Evolutionary conservation across 2,888 invertebrate species (phyloP).

Genomic region (Agrochola macilenta): DNA sequence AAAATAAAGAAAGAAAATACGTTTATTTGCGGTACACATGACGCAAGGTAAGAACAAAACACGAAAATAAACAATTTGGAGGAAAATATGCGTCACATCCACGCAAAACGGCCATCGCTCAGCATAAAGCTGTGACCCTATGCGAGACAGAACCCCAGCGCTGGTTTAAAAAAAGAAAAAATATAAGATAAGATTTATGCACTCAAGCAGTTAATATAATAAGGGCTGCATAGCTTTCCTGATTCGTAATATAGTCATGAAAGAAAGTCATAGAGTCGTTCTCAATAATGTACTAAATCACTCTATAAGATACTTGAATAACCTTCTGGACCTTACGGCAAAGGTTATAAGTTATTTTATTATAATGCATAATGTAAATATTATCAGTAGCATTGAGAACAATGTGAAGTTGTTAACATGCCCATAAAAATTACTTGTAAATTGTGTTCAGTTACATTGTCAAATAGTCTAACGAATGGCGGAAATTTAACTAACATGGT

Average conservation of each 20-base stretch:
- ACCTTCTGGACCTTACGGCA: background rate
- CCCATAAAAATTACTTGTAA: constrained; percentile 30
- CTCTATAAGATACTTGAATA: background rate
- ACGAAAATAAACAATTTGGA: no score
- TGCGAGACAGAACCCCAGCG: no score
- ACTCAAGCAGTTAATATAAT: background rate
- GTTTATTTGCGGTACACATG: no score
- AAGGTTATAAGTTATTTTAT: constrained; percentile 4
- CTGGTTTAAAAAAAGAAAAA: no score
- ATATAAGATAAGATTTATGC: constrained; percentile 11
- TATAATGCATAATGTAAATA: constrained; percentile 7
- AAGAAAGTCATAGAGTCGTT: constrained; percentile 3
- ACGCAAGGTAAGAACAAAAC: no score
- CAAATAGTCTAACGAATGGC: background rate
- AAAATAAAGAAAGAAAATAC: no score
- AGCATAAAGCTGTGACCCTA: no score
- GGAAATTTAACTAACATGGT: constrained; percentile 6
- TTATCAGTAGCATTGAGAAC: constrained; percentile 25
- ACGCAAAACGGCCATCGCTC: no score
- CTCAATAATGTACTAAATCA: background rate
- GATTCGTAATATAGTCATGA: background rate
- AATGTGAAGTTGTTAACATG: constrained; percentile 27
- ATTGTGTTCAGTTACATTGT: constrained; percentile 22
- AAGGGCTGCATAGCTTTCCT: background rate
- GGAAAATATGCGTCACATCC: no score